Evolutionary conservation across 35 echinoderm and acorn worm species (phyloP).

Genomic region (Patiria miniata): DNA sequence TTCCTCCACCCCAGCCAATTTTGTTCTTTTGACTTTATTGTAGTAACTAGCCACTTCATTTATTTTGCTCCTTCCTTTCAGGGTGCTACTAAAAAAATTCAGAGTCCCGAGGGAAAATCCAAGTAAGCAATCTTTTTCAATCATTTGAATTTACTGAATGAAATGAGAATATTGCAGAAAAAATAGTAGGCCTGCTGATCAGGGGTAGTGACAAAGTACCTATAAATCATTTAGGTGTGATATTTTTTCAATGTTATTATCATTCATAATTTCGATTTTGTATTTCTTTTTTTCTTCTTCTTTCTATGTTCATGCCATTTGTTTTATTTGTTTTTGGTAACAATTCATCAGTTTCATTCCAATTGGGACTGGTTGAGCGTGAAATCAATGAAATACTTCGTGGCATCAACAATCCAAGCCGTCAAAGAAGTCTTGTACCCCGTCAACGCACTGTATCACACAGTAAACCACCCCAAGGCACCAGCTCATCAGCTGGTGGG

Average conservation of each 20-base stretch:
- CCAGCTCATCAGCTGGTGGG: conserved; percentile 8
- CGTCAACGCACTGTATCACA: conserved; percentile 13
- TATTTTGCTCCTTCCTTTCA: conserved; percentile 33
- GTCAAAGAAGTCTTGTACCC: conserved; percentile 39
- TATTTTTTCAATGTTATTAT: no score
- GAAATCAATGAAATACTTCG: conserved; percentile 93
- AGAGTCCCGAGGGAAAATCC: conserved; percentile 74
- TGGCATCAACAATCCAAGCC: conserved; percentile 62
- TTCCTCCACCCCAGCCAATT: no score
- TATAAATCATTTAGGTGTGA: no score
- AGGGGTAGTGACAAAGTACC: no score
- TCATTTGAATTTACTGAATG: no score
- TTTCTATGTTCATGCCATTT: neutral
- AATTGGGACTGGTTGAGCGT: conserved; percentile 85
- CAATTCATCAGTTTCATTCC: conserved; percentile 69
- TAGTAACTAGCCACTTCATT: neutral
- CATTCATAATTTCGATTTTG: no score
- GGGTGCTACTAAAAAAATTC: conserved; percentile 90
- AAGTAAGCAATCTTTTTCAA: conserved; percentile 72
- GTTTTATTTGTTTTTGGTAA: conserved; percentile 1
- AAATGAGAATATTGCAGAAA: no score
- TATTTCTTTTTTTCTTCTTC: neutral
- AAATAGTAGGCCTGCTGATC: no score
- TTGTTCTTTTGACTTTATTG: neutral
- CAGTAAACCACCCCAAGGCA: neutral